Percentiles rank a stretch among this genome's conserved stretches.
Evolutionary conservation across 1,140 invertebrate species (phyloP).

Genomic region (Drosophila parabipectinata): DNA sequence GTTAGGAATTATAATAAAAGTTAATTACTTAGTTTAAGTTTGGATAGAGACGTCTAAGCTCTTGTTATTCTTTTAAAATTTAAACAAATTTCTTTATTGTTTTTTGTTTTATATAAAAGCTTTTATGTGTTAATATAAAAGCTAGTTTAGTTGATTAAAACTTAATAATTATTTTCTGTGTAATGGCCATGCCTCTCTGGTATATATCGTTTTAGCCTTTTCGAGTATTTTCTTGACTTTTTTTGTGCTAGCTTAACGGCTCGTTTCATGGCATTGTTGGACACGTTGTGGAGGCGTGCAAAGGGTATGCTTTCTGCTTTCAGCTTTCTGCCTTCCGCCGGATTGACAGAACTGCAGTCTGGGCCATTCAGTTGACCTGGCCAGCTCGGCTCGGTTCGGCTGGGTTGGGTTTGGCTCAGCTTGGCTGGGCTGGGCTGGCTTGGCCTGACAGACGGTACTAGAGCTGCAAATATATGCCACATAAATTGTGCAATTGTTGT

Average conservation of each 20-base stretch:
- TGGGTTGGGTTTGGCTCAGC: conserved; percentile 4
- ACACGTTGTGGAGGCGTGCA: conserved; percentile 52
- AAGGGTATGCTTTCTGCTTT: conserved; percentile 28
- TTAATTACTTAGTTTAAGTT: too few species aligned
- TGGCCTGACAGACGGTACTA: conserved; percentile 14
- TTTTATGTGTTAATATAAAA: too few species aligned
- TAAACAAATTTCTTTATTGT: too few species aligned
- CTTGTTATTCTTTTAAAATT: too few species aligned
- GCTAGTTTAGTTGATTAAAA: not conserved
- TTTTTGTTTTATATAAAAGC: too few species aligned
- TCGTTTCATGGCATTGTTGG: conserved; percentile 58
- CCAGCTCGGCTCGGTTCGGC: conserved; percentile 5
- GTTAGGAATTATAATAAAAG: too few species aligned
- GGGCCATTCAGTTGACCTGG: conserved; percentile 24
- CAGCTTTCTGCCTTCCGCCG: conserved; percentile 1
- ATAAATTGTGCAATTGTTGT: conserved; percentile 81
- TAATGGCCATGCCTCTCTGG: not conserved
- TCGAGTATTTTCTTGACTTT: conserved; percentile 14
- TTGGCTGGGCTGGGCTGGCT: conserved; percentile 3
- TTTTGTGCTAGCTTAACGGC: conserved; percentile 57
- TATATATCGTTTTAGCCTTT: conserved; percentile 28
- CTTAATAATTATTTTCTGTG: not conserved
- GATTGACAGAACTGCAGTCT: conserved; percentile 39
- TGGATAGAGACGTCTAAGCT: too few species aligned
- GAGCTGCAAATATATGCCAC: conserved; percentile 75